Evolutionary conservation across 2,797 vertebrate species (phyloP), one percentile per base, ranked within the genome.

Genomic region (Lophura swinhoii): DNA sequence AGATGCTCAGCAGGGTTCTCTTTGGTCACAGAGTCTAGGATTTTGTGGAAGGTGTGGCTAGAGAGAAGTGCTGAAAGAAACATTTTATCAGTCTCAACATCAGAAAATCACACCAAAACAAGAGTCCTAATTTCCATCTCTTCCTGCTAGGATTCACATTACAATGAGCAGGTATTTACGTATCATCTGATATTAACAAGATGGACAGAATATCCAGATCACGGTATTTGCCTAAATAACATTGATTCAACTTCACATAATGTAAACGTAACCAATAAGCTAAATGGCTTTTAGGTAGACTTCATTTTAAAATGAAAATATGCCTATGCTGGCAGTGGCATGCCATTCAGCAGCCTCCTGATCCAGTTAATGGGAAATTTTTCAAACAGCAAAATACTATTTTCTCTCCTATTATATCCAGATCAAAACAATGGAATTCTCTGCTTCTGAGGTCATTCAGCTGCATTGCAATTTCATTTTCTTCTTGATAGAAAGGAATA

Each of bases 1-100:
- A 51, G 15, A 28, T 0, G 0, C 9, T 37, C 14, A 43, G 16
- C 24, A 51, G 28, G 43, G 3, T 6, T 78, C 23, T 3, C 0
- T 0, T 0, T 60, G 9, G 5, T 87, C 37, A 41, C 37, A 67
- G 14, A 74, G 10, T 44, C 4, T 20, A 44, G 48, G 43, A 63
- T 51, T 64, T 39, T 5, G 12, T 59, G 58, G 22, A 87, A 77
- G 16, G 22, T 59, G 7, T 35, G 43, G 16, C 20, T 22, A 43
- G 35, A 6, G 62, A 51, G 26, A 78, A 66, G 14, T 15, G 28
- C 8, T 62, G 16, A 29, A 68, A 5, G 29, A 62, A 58, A 17
- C 26, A 67, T 49, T 80, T 53, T 70, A n/a, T 44, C 14, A 41
- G 10, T 39, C 13, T 58, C 33, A 74, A 21, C 8, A 37, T 73